Percentiles rank a stretch among this genome's conserved stretches.
Evolutionary conservation across 2,113 vertebrate genomes (phyloP).

Genomic region (Muntiacus muntjak): DNA sequence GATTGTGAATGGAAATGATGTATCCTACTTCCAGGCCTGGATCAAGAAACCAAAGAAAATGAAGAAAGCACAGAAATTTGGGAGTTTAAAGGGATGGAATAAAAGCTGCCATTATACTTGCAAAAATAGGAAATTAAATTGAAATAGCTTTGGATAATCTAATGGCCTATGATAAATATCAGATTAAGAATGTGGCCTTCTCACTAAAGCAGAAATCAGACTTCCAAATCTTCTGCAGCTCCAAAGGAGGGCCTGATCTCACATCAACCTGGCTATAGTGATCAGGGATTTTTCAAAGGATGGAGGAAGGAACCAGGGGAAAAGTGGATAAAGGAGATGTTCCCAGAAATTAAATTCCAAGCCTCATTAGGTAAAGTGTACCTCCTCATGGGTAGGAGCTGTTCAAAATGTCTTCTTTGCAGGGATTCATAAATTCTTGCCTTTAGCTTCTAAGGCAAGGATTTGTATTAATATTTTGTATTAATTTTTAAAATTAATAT

Average conservation of each 20-base stretch:
- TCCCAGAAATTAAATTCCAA: not conserved
- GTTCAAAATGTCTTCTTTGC: not conserved
- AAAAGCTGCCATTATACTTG: not conserved
- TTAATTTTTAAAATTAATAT: not conserved
- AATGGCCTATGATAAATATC: not conserved
- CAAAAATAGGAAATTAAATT: not conserved
- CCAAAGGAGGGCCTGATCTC: not conserved
- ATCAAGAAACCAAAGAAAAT: not conserved
- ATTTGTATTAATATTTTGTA: not conserved
- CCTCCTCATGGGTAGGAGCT: not conserved
- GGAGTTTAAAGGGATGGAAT: not conserved
- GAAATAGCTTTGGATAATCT: not conserved
- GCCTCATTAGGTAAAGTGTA: not conserved
- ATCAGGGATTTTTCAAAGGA: not conserved
- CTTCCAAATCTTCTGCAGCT: not conserved
- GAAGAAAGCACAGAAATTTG: not conserved
- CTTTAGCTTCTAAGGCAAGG: not conserved
- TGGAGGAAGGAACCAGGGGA: not conserved
- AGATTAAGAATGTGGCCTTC: not conserved
- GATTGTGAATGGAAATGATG: not conserved
- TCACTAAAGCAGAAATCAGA: not conserved
- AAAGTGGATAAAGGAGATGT: not conserved
- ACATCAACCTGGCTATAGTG: not conserved
- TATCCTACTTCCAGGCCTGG: not conserved
- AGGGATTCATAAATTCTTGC: not conserved